Percentiles rank a stretch among this genome's conserved stretches.
phyloP scores from a whole-genome alignment of 2,888 invertebrate species.

The Ennomos erosarius region DNA sequence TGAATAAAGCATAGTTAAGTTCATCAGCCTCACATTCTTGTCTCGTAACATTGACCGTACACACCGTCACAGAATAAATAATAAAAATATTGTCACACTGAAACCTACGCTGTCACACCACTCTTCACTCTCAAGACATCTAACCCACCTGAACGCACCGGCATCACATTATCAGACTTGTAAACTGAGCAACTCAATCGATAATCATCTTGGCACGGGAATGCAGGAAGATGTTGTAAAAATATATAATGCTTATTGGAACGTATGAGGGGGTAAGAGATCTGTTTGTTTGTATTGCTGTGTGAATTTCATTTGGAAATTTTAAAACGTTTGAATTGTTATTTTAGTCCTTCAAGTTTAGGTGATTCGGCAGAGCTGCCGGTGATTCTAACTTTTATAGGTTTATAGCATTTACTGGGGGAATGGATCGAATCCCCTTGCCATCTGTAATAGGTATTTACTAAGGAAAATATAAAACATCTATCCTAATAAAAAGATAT shows the following conservation, averaged over 20 bases:
- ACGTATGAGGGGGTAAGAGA: constrained; percentile 8
- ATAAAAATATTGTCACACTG: constrained; percentile 40
- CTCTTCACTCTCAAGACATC: constrained; percentile 31
- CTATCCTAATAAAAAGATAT: too few relatives aligned
- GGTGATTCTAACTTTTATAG: too few relatives aligned
- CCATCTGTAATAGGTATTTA: too few relatives aligned
- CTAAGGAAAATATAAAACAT: too few relatives aligned
- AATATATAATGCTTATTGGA: constrained; percentile 27
- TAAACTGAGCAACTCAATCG: constrained; percentile 81
- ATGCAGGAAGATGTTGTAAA: constrained; percentile 19
- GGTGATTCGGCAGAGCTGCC: too few relatives aligned
- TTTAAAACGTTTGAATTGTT: too few relatives aligned
- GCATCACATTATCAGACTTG: constrained; percentile 79
- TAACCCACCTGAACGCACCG: constrained; percentile 60
- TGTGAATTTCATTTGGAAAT: too few relatives aligned
- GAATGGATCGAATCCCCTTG: too few relatives aligned
- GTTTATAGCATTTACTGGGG: too few relatives aligned
- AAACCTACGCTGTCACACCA: constrained; percentile 35
- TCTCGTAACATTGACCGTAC: neutral
- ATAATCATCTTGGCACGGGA: constrained; percentile 67
- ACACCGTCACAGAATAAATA: constrained; percentile 18
- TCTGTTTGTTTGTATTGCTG: constrained; percentile 1
- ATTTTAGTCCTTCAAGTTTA: too few relatives aligned
- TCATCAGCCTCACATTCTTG: too few relatives aligned
- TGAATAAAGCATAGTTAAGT: too few relatives aligned